These are phyloP conservation scores for Scaptomyza reducta DNA, from an alignment of 2,888 invertebrate species.

Conservation along the genomic window DNA sequence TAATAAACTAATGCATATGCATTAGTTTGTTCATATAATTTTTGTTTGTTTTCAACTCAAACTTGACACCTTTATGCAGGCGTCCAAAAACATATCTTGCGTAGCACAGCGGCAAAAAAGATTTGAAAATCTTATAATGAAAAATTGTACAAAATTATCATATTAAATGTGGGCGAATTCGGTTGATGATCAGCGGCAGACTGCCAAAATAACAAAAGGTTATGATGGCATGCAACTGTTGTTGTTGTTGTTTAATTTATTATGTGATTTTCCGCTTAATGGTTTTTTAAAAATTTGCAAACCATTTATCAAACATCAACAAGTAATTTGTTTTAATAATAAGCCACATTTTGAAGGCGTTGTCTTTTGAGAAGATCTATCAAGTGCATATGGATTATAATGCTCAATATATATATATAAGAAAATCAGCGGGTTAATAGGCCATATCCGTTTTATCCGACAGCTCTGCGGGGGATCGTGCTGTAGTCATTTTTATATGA, in stretches of 20 bases:
- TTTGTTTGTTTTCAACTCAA: slow-evolving; percentile 16
- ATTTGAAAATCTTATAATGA: slow-evolving; percentile 38
- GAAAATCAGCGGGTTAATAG: slow-evolving; percentile 34
- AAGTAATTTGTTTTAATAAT: slow-evolving; percentile 35
- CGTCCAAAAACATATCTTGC: slow-evolving; percentile 36
- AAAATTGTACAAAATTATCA: slow-evolving; percentile 41
- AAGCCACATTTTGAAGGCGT: slow-evolving; percentile 38
- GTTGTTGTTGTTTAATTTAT: slow-evolving; percentile 13
- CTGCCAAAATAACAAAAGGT: slow-evolving; percentile 14
- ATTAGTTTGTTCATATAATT: slow-evolving; percentile 18
- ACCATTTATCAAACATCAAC: slow-evolving; percentile 47
- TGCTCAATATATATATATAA: slow-evolving; percentile 10
- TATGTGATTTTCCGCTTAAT: slow-evolving; percentile 62
- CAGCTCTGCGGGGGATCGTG: slow-evolving; percentile 59
- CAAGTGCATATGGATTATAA: slow-evolving; percentile 26
- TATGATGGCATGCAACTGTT: slow-evolving; percentile 59
- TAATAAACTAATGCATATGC: slow-evolving; percentile 46
- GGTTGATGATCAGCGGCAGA: slow-evolving; percentile 7
- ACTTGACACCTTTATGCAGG: slow-evolving; percentile 53
- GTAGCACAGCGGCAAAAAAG: slow-evolving; percentile 53
- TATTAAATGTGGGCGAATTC: slow-evolving; percentile 42
- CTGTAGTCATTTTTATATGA: slow-evolving; percentile 49
- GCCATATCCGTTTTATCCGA: slow-evolving; percentile 59
- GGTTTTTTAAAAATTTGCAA: slow-evolving; percentile 38
- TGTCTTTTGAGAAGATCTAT: slow-evolving; percentile 36